A percentile compares a stretch with the other conserved stretches of the same genome.
Evolutionary conservation across 2,113 vertebrate genomes (phyloP).

Genomic region (Notarius quadriscutis): DNA sequence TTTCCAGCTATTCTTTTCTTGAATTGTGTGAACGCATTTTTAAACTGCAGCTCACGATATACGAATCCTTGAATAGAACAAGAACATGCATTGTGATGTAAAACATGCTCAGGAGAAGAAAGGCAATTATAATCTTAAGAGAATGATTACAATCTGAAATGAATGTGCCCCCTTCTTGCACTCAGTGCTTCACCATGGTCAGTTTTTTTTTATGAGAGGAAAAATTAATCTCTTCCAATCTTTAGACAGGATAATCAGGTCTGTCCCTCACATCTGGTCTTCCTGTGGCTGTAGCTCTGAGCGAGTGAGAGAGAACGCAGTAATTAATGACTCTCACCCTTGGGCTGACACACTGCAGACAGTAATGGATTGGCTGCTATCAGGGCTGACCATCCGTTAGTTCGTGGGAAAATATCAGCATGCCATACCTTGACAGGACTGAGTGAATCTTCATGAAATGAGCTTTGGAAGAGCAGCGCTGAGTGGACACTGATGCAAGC

Average conservation of each 20-base stretch:
- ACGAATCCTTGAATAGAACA: constrained; percentile 39
- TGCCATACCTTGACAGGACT: constrained; percentile 33
- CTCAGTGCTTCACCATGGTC: constrained; percentile 20
- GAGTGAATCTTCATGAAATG: constrained; percentile 41
- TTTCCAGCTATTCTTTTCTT: constrained; percentile 1
- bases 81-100: constrained; percentile 54
- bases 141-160: constrained; percentile 54
- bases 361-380: constrained; percentile 60
- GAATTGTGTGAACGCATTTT: constrained; percentile 20
- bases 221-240: constrained; percentile 59
- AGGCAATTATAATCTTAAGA: constrained; percentile 51
- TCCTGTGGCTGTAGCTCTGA: constrained; percentile 48
- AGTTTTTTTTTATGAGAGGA: constrained; percentile 30
- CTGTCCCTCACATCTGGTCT: constrained; percentile 59
- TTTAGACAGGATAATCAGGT: constrained; percentile 55
- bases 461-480: constrained; percentile 32
- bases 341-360: constrained; percentile 53
- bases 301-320: constrained; percentile 43
- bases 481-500: constrained; percentile 4
- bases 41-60: constrained; percentile 25
- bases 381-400: constrained; percentile 56
- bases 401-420: constrained; percentile 52
- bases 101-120: constrained; percentile 52
- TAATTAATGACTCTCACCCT: constrained; percentile 63
- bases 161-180: constrained; percentile 37